These are phyloP conservation scores for Habropoda laboriosa DNA, from an alignment of 1,140 invertebrate genomes.

Conservation along the genomic window DNA sequence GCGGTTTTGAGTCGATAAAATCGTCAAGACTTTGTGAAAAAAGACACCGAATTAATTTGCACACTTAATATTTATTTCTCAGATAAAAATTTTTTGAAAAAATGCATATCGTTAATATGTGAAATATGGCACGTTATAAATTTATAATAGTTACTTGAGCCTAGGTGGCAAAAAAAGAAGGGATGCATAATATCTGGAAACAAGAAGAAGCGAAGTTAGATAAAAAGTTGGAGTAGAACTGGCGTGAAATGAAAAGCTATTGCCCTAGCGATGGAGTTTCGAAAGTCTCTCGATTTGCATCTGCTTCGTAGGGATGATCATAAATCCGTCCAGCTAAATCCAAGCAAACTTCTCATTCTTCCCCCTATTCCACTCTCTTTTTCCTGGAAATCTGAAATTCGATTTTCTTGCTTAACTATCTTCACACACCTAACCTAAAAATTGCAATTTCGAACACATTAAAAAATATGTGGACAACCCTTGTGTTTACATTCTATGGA, in stretches of 20 bases:
- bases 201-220: constrained; percentile 19
- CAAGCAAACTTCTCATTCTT: constrained; percentile 16
- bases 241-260: constrained; percentile 43
- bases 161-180: too few relatives aligned
- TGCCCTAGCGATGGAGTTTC: constrained; percentile 18
- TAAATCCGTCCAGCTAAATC: constrained; percentile 68
- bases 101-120: too few relatives aligned
- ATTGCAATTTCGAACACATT: too few relatives aligned
- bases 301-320: constrained; percentile 62
- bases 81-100: too few relatives aligned
- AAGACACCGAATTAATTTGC: too few relatives aligned
- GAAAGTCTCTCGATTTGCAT: constrained; percentile 65
- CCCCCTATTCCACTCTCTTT: constrained; percentile 44
- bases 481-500: too few relatives aligned
- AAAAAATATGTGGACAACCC: too few relatives aligned
- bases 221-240: constrained; percentile 29
- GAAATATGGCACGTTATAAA: too few relatives aligned
- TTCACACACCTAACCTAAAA: too few relatives aligned
- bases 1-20: too few relatives aligned
- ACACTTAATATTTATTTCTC: too few relatives aligned
- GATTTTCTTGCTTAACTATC: not conserved
- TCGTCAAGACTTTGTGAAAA: too few relatives aligned
- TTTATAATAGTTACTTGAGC: not conserved
- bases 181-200: not conserved
- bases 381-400: not conserved